Conservation (phyloP, 2,888 invertebrate genomes). For the Pseudolycoriella hygida region DNA sequence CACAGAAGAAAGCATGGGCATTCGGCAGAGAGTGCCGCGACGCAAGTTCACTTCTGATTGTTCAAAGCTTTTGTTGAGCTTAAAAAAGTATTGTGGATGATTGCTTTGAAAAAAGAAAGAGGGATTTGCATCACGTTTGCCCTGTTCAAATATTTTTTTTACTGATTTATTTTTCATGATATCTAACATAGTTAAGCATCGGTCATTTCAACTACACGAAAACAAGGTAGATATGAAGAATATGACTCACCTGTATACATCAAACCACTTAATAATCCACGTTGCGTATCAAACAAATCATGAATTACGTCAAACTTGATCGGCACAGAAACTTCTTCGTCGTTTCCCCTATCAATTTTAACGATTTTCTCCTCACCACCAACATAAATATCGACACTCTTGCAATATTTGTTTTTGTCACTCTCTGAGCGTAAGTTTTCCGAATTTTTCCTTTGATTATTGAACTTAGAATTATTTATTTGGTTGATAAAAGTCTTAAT, state of each 20-base stretch:
- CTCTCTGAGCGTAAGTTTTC: too few relatives aligned
- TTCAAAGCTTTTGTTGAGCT: too few relatives aligned
- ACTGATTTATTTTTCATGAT: too few relatives aligned
- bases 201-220: too few relatives aligned
- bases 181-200: too few relatives aligned
- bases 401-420: neutral
- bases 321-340: neutral
- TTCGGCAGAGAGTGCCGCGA: too few relatives aligned
- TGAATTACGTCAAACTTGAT: slow-evolving; percentile 17
- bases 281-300: slow-evolving; percentile 18
- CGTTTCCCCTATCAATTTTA: slow-evolving; percentile 3
- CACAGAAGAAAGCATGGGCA: too few relatives aligned
- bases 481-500: neutral
- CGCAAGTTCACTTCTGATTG: too few relatives aligned
- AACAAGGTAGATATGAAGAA: neutral
- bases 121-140: too few relatives aligned
- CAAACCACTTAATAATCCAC: slow-evolving; percentile 18
- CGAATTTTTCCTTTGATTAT: neutral
- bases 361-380: neutral
- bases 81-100: too few relatives aligned
- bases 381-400: slow-evolving; percentile 1
- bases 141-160: too few relatives aligned
- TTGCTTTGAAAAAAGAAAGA: too few relatives aligned
- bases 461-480: neutral
- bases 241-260: slow-evolving; percentile 19